Conservation (phyloP, 2,888 invertebrate species). For the Pseudanteris insignis region DNA sequence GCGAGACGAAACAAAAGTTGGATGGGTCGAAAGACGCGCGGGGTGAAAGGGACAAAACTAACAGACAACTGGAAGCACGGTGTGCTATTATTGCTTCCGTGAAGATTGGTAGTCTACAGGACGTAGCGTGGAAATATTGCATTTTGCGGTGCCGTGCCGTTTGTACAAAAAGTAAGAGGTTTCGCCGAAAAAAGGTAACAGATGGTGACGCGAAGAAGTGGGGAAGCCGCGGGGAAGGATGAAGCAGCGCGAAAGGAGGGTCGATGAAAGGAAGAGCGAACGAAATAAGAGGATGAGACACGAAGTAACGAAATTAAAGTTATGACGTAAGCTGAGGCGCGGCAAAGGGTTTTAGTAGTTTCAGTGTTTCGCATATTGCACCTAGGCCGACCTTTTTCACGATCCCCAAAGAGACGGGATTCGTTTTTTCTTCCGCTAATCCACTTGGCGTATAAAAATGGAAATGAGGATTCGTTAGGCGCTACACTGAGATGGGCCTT, state of each 20-base stretch:
- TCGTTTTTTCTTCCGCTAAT: constrained; percentile 30
- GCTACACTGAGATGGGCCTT: constrained; percentile 15
- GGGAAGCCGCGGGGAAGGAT: constrained; percentile 1
- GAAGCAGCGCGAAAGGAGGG: constrained; percentile 8
- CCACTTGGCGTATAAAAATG: constrained; percentile 33
- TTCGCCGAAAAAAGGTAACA: constrained; percentile 49
- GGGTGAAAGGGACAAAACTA: constrained; percentile 45
- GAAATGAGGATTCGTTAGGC: constrained; percentile 34
- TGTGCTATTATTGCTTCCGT: constrained; percentile 61
- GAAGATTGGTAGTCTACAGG: constrained; percentile 61
- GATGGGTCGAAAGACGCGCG: constrained; percentile 18
- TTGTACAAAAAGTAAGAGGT: constrained; percentile 48
- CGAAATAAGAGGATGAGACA: constrained; percentile 36
- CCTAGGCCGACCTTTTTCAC: constrained; percentile 24
- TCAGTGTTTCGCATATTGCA: constrained; percentile 34
- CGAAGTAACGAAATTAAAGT: constrained; percentile 42
- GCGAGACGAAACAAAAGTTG: constrained; percentile 15
- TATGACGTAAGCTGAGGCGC: constrained; percentile 40
- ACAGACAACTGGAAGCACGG: constrained; percentile 60
- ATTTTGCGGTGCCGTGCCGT: constrained; percentile 51
- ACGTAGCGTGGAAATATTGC: constrained; percentile 60
- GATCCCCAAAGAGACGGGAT: constrained; percentile 6
- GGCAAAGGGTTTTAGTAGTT: constrained; percentile 39
- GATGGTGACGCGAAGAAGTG: constrained; percentile 25
- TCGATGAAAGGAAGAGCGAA: constrained; percentile 14